Base-by-base conservation (phyloP, 2,797 vertebrate species). In the Cirrhinus molitorella region DNA sequence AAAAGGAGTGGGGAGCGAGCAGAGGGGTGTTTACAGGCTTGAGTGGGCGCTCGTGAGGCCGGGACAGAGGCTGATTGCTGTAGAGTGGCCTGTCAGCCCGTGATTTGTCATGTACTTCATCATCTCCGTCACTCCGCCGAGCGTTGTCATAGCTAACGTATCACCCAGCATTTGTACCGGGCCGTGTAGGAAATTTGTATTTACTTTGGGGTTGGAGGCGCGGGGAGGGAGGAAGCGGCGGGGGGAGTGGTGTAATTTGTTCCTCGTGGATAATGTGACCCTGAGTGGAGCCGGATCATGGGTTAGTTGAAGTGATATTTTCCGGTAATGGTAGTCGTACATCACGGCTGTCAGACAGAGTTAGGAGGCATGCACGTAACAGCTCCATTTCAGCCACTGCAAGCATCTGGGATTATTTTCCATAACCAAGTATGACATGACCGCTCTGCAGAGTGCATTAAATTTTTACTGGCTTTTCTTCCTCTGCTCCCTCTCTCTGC, bases 281-380 rank as follows among this genome's bases (percentile, higher is more conserved):
- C 98, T 97, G 96, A 98, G 96, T 96, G 94, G 97, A 96, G 97
- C 96, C 94, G 97, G 97, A 98, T 99, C 97, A 98, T 96, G 97
- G 98, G 98, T 99, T 99, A 98, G 97, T 99, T 99, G 97, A 99
- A 99, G 97, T 99, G 98, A 99, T 99, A 99, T 99, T 99, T 99
- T 98, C 97, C 97, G 94, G 97, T 99, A 99, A 99, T 99, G 96
- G 97, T 97, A 96, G 97, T 99, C 98, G 96, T 99, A 98, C 97
- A 99, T 99, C 98, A 99, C 96, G 92, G 96, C 97, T 99, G 97
- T 99, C 98, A 98, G 96, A 96, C 96, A 93, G 94, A 97, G 97
- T 99, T 99, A 99, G 97, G 96, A 98, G 97, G 96, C 96, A 94
- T 97, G 96, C 97, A 97, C 96, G 97, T 98, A 98, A 99, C 97